Evolutionary conservation across 2,888 invertebrate genomes (phyloP).

Genomic region (Hirtodrosophila trivittata): DNA sequence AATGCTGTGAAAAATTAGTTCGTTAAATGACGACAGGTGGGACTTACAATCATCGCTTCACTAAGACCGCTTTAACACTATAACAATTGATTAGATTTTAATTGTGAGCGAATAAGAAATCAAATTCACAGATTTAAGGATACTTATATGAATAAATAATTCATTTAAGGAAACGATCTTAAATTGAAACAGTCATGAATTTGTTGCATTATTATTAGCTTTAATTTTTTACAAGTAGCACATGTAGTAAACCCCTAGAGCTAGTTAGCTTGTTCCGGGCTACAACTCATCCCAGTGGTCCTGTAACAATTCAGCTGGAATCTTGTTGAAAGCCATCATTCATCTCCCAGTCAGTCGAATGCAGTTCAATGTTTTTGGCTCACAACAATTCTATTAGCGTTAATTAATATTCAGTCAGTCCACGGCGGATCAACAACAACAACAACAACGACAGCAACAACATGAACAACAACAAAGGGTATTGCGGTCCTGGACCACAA

Average conservation of each 20-base stretch:
- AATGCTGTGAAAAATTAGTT: slow-evolving; percentile 29
- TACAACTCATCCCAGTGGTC: slow-evolving; percentile 17
- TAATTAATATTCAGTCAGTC: slow-evolving; percentile 71
- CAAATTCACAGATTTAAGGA: too few species aligned
- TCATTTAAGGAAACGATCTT: too few species aligned
- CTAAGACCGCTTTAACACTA: not conserved
- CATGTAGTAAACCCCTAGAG: not conserved
- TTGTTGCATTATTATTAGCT: too few species aligned
- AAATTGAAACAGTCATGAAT: too few species aligned
- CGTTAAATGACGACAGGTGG: slow-evolving; percentile 57
- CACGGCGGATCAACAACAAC: slow-evolving; percentile 46
- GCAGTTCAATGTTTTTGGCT: slow-evolving; percentile 48
- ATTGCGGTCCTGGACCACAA: slow-evolving; percentile 24
- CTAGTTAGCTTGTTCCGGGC: not conserved
- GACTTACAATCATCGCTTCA: slow-evolving; percentile 16
- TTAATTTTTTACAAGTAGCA: not conserved
- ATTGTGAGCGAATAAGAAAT: too few species aligned
- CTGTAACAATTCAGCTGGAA: slow-evolving; percentile 34
- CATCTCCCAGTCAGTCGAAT: slow-evolving; percentile 45
- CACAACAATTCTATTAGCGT: slow-evolving; percentile 72
- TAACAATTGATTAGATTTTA: too few species aligned
- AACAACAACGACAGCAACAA: slow-evolving; percentile 42
- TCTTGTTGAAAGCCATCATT: slow-evolving; percentile 57
- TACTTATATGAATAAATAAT: too few species aligned
- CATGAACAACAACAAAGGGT: slow-evolving; percentile 12